Conservation (phyloP, 2,888 invertebrate species). For the Mythimna pallens region DNA sequence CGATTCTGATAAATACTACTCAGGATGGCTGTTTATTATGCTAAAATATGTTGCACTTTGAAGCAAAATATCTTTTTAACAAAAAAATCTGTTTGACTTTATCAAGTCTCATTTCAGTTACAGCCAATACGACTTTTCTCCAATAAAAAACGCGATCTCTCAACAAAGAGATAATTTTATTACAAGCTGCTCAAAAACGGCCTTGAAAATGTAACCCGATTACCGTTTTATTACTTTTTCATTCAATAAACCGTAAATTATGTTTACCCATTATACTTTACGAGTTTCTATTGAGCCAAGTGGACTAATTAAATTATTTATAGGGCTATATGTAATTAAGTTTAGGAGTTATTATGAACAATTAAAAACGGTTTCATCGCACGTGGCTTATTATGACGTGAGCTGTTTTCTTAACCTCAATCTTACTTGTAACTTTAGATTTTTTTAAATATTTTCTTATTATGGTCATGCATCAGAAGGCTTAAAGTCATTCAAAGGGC, state of each 20-base stretch:
- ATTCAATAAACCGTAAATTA: slow-evolving; percentile 58
- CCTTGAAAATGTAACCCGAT: slow-evolving; percentile 52
- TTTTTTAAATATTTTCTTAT: too few species aligned
- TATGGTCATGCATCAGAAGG: too few species aligned
- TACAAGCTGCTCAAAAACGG: slow-evolving; percentile 23
- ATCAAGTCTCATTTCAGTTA: background rate
- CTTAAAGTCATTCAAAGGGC: too few species aligned
- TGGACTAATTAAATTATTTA: slow-evolving; percentile 58
- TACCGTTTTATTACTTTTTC: slow-evolving; percentile 55
- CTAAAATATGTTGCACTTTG: too few species aligned
- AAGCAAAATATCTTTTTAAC: too few species aligned
- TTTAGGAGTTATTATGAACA: slow-evolving; percentile 54
- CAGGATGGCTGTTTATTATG: too few species aligned
- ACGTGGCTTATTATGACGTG: slow-evolving; percentile 32
- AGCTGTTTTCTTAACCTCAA: background rate
- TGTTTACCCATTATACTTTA: slow-evolving; percentile 60
- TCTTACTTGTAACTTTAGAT: background rate
- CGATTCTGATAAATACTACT: too few species aligned
- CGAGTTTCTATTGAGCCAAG: slow-evolving; percentile 49
- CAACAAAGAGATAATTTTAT: slow-evolving; percentile 42
- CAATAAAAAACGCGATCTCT: slow-evolving; percentile 15
- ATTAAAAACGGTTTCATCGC: slow-evolving; percentile 27
- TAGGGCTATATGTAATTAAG: slow-evolving; percentile 41
- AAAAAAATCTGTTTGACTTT: too few species aligned
- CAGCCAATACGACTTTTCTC: background rate